Evolutionary conservation across 2,888 invertebrate genomes (phyloP), one percentile per base, ranked within the genome.

Genomic region (Lepetodrilus schrolli): DNA sequence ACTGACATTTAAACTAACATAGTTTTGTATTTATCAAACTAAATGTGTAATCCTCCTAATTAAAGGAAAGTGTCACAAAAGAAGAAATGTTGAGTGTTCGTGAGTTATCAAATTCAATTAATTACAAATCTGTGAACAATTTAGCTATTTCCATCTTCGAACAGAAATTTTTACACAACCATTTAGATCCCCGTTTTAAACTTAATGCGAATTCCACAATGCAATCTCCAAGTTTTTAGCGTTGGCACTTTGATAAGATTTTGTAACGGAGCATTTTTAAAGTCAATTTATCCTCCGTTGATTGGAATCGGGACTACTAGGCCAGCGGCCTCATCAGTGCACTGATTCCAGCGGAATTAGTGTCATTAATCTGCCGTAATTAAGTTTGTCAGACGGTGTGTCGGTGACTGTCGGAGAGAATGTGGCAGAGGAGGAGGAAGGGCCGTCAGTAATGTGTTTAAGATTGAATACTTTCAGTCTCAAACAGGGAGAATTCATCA

Each of bases 351-450:
- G 34, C 58, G 30, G 34, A 58, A 58, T 58, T 58, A 58, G 30
- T 30, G 30, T 58, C 26, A 58, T 58, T 58, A 58, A 58, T 58
- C 58, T 58, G 58, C 34, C 30, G 34, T 58, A 58, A 58, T 58
- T 34, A 58, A 58, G 58, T 58, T 30, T 58, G 26, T 23, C 30
- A n/a, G 13, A 30, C 17, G 5, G 58, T 34, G 7, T 10, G 26
- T 34, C 13, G 34, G n/a, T n/a, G 58, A 58, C 34, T 30, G 10
- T 34, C 13, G 17, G 58, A 17, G 58, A 13, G 7, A 34, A 58
- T 17, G 34, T 58, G 58, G n/a, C 50, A 34, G 34, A 34, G 13
- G 43, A 51, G 51, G 48, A 4, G 58, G 7, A 26, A n/a, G 10
- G 26, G 30, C 30, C 23, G 30, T 58, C 30, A 1, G 30, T 58